These are phyloP conservation scores for Sternotherus odoratus DNA, from an alignment of 2,797 vertebrate genomes.

Conservation along the genomic window DNA sequence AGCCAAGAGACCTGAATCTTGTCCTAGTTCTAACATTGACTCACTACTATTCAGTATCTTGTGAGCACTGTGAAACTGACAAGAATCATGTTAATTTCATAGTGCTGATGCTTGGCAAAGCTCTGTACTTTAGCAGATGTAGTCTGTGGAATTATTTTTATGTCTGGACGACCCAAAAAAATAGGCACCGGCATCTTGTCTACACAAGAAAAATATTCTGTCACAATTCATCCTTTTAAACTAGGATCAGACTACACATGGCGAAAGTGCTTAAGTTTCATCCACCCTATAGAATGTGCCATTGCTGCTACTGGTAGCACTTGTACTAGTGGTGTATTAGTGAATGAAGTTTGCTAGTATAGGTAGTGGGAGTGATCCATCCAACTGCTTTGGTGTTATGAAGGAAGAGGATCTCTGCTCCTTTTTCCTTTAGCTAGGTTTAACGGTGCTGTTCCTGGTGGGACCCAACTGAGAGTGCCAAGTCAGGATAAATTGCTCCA, in stretches of 20 bases:
- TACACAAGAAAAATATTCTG: not conserved
- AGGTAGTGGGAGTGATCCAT: not conserved
- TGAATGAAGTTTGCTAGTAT: not conserved
- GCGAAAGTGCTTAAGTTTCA: not conserved
- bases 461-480: too few species aligned
- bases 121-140: not conserved
- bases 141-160: not conserved
- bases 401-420: not conserved
- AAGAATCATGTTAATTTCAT: not conserved
- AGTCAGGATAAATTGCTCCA: too few species aligned
- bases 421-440: not conserved
- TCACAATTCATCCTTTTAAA: not conserved
- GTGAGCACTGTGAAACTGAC: not conserved
- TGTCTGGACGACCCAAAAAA: not conserved
- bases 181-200: not conserved
- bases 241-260: not conserved
- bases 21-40: not conserved
- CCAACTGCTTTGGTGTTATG: not conserved
- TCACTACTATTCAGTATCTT: not conserved
- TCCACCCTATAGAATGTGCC: not conserved
- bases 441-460: too few species aligned
- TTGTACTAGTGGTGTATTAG: not conserved
- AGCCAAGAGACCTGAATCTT: not conserved
- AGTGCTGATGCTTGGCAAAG: not conserved
- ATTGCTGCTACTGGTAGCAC: not conserved